A percentile compares a stretch with the other conserved stretches of the same genome.
These are phyloP conservation scores for Bradynema listronoti DNA, from an alignment of 1,140 invertebrate genomes.

Conservation along the genomic window DNA sequence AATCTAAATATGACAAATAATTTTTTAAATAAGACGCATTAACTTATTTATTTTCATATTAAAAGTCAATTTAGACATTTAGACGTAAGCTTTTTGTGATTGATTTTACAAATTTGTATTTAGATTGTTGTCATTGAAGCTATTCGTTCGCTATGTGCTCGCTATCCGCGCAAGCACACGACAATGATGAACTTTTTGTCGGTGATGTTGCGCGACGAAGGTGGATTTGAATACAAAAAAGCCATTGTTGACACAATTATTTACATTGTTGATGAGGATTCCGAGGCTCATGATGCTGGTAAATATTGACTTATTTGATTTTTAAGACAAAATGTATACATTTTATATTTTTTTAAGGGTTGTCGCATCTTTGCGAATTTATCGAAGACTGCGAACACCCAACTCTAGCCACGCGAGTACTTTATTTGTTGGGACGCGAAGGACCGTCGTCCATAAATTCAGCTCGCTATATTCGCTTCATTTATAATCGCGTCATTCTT, in stretches of 20 bases:
- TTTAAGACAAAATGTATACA: conserved; percentile 6
- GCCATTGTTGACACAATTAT: conserved; percentile 97
- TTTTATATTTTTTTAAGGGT: conserved; percentile 60
- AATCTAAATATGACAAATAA: too few relatives aligned
- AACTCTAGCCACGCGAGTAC: conserved; percentile 86
- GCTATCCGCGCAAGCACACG: conserved; percentile 92
- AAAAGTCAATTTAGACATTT: not conserved
- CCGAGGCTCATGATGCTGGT: conserved; percentile 85
- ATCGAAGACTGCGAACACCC: conserved; percentile 99
- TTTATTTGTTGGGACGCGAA: conserved; percentile 92
- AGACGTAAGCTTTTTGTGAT: not conserved
- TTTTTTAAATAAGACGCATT: too few relatives aligned
- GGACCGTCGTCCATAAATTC: conserved; percentile 88
- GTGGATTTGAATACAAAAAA: conserved; percentile 93
- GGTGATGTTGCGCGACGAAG: conserved; percentile 91
- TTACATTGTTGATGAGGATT: conserved; percentile 91
- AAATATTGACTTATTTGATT: conserved; percentile 5
- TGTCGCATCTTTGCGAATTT: conserved; percentile 96
- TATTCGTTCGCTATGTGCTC: conserved; percentile 76
- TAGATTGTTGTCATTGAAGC: conserved; percentile 82
- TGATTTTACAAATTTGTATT: not conserved
- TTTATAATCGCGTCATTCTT: conserved; percentile 95
- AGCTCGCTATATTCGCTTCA: conserved; percentile 90
- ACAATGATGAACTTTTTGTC: conserved; percentile 92
- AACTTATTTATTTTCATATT: too few relatives aligned